Conservation (phyloP, 2,888 invertebrate genomes). For the Stomorhina lunata region DNA sequence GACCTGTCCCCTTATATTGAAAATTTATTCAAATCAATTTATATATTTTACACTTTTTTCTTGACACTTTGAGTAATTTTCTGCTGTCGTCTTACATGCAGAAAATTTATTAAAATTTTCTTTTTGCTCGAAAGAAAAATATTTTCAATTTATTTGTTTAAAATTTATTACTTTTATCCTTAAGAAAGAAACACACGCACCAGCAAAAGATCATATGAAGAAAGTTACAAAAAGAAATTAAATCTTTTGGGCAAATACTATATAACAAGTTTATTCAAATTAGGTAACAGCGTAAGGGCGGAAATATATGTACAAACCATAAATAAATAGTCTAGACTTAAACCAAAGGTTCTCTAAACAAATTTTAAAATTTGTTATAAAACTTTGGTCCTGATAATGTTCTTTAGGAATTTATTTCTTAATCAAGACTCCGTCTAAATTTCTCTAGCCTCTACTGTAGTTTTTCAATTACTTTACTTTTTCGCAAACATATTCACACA, state of each 20-base stretch:
- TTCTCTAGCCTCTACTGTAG: neutral
- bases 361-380: neutral
- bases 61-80: neutral
- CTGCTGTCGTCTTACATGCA: neutral
- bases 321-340: neutral
- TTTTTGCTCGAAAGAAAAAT: neutral
- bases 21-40: neutral
- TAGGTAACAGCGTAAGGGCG: neutral
- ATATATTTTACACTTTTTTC: neutral
- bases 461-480: no score
- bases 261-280: neutral
- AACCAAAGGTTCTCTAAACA: neutral
- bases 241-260: neutral
- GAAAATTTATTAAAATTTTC: neutral
- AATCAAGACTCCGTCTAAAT: no score
- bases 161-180: slow-evolving; percentile 37
- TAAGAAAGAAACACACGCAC: neutral
- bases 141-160: slow-evolving; percentile 30
- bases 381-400: neutral
- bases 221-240: neutral
- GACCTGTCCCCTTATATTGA: neutral
- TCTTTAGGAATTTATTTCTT: no score
- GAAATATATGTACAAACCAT: neutral
- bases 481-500: no score
- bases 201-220: neutral